Conservation (phyloP, 30 jellyfish, hydroid and myxozoan genomes). For the Clytia hemisphaerica region DNA sequence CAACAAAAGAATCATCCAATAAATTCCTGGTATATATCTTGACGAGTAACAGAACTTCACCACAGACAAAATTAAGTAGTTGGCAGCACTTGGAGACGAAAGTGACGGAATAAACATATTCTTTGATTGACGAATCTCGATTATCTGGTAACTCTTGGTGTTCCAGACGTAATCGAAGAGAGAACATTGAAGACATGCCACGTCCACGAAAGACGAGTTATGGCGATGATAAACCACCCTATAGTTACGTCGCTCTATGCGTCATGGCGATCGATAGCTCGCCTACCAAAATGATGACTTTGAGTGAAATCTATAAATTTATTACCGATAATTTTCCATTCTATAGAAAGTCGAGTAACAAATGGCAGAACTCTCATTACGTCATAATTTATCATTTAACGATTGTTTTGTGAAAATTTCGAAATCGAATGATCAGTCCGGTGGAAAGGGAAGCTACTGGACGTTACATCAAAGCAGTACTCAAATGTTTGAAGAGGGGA, state of each 20-base stretch:
- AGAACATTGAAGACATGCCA: conserved; percentile 65
- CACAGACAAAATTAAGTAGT: too few relatives aligned
- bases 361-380: conserved; percentile 78
- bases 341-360: conserved; percentile 50
- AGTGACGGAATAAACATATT: too few relatives aligned
- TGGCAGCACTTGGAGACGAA: too few relatives aligned
- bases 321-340: conserved; percentile 69
- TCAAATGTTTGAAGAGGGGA: conserved; percentile 74
- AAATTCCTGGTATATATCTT: too few relatives aligned
- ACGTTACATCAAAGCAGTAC: conserved; percentile 81
- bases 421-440: conserved; percentile 60
- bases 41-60: too few relatives aligned
- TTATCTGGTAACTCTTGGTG: too few relatives aligned
- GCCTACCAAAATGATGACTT: conserved; percentile 65
- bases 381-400: conserved; percentile 67
- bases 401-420: conserved; percentile 68
- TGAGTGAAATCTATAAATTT: conserved; percentile 66
- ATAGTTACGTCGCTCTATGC: conserved; percentile 72
- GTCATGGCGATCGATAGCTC: conserved; percentile 82
- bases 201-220: conserved; percentile 74
- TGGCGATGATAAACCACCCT: conserved; percentile 83
- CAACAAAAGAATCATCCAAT: too few relatives aligned
- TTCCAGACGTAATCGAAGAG: too few relatives aligned
- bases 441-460: conserved; percentile 86
- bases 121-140: too few relatives aligned